Evolutionary conservation across 2,113 vertebrate species (phyloP), one percentile per base, ranked within the genome.

Genomic region (Limnothrissa miodon): DNA sequence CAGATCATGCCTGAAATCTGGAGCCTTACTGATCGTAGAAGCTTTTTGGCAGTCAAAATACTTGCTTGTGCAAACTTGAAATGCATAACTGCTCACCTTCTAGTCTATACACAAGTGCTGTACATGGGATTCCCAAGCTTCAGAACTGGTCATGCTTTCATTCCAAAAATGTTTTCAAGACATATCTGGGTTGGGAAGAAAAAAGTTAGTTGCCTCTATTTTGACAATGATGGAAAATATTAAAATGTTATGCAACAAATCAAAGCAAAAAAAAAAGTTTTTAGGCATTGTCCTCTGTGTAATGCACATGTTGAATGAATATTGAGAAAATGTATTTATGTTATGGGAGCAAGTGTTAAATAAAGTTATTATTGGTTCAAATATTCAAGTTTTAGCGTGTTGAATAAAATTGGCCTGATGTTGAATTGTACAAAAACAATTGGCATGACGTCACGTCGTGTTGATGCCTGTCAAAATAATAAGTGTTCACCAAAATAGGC

Each of bases 341-440:
- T 91, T 89, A 78, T 89, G 78, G 83, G 48, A 85, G 85, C 39
- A 85, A 48, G 51, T 89, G 85, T 87, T 83, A 51, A 91, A 90
- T 93, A 92, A 93, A 93, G 11, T 81, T 74, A 70, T 86, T 90
- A 66, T 74, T 74, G 66, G 66, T 74, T 74, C 66, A 74, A 74
- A 21, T 21, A 6, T 4, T 56, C 21, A n/a, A n/a, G n/a, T n/a
- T n/a, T n/a, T n/a, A n/a, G n/a, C n/a, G n/a, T n/a, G n/a, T n/a
- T n/a, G n/a, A n/a, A n/a, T n/a, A n/a, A n/a, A n/a, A n/a, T n/a
- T n/a, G n/a, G n/a, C n/a, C n/a, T n/a, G n/a, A n/a, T n/a, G n/a
- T n/a, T n/a, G n/a, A n/a, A n/a, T n/a, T n/a, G n/a, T n/a, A n/a
- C n/a, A n/a, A n/a, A n/a, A n/a, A n/a, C n/a, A n/a, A n/a, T n/a